Evolutionary conservation across 1,140 invertebrate species (phyloP), one percentile per base, ranked within the genome.

Genomic region (Neotoxoptera formosana): DNA sequence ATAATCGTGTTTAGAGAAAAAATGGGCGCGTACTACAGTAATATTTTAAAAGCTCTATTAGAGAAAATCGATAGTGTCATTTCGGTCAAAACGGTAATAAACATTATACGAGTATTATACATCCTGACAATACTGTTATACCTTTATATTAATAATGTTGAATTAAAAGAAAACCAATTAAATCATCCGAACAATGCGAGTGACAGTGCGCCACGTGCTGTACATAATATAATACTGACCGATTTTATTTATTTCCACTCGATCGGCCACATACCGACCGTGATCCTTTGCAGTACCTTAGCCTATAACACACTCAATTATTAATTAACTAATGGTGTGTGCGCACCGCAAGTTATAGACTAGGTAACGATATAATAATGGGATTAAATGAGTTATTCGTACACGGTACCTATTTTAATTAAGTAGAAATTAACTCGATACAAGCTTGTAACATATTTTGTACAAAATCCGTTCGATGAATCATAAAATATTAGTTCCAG

Each of bases 301-400:
- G 14, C 25, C 3, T 67, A 67, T 67, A 76, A 76, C 60, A 76
- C 17, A 76, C 60, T 76, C 17, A 76, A 76, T n/a, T 76, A 41
- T 25, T 84, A 84, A 84, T 84, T 84, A 84, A 84, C 83, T 41
- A 84, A 84, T 84, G 83, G 36, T 45, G 83, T 84, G 83, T 84
- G 60, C 30, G 36, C 11, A 25, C 14, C 4, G 41, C 2, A 30
- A 9, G 14, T n/a, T 67, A 41, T 84, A 84, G 34, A n/a, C n/a
- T 41, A 41, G 41, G 41, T 36, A 84, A 84, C 21, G 21, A 4
- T 41, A 81, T 81, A 81, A 81, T 81, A 81, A 81, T 81, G 30
- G 60, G 3, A 67, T 67, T 67, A n/a, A 67, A 67, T 67, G 60
- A 67, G 14, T 67, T n/a, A n/a, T 76, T 76, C 30, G 4, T 76